phyloP scores from a whole-genome alignment of 2,797 vertebrate genomes.

The Martes flavigula region DNA sequence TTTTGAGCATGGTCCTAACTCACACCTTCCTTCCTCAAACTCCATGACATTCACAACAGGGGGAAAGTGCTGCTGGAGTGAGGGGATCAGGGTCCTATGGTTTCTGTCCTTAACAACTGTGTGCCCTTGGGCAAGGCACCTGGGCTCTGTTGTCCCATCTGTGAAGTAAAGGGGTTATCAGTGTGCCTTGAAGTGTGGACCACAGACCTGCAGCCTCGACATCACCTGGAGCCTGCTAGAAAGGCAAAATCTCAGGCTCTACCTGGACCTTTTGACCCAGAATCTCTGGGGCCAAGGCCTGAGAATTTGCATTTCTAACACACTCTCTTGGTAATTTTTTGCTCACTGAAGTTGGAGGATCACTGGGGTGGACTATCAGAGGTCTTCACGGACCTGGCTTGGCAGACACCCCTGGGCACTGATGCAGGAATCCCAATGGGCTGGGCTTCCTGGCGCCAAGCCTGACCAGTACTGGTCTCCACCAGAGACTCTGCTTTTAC shows the following conservation, averaged over 20 bases:
- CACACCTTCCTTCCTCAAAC: not conserved
- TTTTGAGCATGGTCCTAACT: not conserved
- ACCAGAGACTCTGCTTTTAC: not conserved
- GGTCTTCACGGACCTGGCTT: not conserved
- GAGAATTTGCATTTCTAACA: not conserved
- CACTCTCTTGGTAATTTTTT: not conserved
- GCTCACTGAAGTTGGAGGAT: not conserved
- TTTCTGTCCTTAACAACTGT: not conserved
- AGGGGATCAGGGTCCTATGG: not conserved
- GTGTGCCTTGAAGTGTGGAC: not conserved
- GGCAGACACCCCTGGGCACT: not conserved
- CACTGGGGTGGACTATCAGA: not conserved
- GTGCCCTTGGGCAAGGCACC: rapidly evolving
- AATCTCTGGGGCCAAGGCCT: not conserved
- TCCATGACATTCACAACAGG: rapidly evolving
- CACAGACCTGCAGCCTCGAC: not conserved
- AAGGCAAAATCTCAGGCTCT: not conserved
- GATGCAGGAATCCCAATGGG: not conserved
- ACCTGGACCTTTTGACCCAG: not conserved
- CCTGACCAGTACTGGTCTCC: not conserved
- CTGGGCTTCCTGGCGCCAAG: not conserved
- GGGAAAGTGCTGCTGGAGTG: too few relatives aligned
- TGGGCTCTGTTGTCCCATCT: not conserved
- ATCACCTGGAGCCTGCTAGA: not conserved
- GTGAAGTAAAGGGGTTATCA: not conserved